A percentile compares a stretch with the other conserved stretches of the same genome.
Conservation (phyloP, 2,113 vertebrate species). For the Plestiodon gilberti region DNA sequence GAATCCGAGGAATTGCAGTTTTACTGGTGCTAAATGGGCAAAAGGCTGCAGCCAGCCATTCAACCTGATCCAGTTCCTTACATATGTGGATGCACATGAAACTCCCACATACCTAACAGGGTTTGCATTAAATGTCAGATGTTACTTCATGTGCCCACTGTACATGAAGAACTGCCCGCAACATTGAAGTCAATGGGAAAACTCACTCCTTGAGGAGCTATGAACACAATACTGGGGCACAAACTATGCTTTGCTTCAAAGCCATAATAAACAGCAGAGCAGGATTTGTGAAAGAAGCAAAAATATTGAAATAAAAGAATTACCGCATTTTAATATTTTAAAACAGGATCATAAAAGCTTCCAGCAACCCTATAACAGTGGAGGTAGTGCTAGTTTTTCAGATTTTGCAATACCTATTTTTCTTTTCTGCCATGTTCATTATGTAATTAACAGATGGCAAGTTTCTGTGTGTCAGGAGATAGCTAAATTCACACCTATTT, state of each 20-base stretch:
- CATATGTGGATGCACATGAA: neutral
- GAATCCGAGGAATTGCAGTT: neutral
- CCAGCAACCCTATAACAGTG: neutral
- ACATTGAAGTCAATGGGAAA: neutral
- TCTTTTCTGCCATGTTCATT: conserved; percentile 10
- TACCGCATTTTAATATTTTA: neutral
- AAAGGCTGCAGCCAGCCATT: neutral
- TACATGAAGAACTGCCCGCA: neutral
- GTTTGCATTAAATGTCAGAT: neutral
- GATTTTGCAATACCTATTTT: conserved; percentile 5
- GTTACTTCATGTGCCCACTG: too few species aligned
- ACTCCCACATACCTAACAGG: neutral
- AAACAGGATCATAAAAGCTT: neutral
- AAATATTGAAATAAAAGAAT: neutral
- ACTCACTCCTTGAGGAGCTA: neutral
- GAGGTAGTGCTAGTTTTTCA: neutral
- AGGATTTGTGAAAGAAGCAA: neutral
- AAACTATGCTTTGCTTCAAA: too few species aligned
- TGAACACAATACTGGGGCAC: neutral
- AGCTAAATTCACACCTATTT: conserved; percentile 48
- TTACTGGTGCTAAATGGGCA: neutral
- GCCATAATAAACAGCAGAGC: neutral
- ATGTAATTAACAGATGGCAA: conserved; percentile 31
- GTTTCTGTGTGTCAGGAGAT: conserved; percentile 18
- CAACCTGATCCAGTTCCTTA: neutral